Conservation (phyloP, 2,888 invertebrate genomes). For the Catocala sponsa region DNA sequence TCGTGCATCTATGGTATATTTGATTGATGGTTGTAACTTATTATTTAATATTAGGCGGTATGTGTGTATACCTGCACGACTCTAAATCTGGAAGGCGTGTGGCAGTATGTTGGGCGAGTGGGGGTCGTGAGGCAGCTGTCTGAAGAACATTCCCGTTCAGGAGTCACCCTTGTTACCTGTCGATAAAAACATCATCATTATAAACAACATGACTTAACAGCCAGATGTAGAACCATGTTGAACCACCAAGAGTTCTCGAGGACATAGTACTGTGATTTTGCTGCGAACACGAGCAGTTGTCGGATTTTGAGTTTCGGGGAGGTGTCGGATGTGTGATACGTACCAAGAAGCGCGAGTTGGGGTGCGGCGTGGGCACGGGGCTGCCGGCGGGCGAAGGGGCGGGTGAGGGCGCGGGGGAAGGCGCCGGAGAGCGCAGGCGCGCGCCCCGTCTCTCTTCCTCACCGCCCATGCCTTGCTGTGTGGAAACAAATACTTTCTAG, state of each 20-base stretch:
- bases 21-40: no score
- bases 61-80: constrained; percentile 77
- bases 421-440: constrained; percentile 89
- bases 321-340: constrained; percentile 19
- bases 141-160: constrained; percentile 70
- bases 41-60: not conserved
- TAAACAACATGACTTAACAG: no score
- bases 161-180: constrained; percentile 80
- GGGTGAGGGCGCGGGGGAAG: constrained; percentile 87
- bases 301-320: constrained; percentile 63
- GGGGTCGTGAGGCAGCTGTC: constrained; percentile 78
- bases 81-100: constrained; percentile 88
- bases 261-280: no score
- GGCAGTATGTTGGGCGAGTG: constrained; percentile 87
- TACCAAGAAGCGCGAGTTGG: constrained; percentile 72
- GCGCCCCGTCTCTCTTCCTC: constrained; percentile 53
- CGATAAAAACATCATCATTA: constrained; percentile 2
- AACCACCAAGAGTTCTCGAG: no score
- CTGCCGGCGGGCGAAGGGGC: constrained; percentile 91
- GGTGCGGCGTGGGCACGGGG: constrained; percentile 86
- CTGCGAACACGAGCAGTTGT: no score
- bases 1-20: no score
- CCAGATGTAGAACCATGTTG: no score
- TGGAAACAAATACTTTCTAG: not conserved
- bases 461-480: constrained; percentile 28